Evolutionary conservation across 2,888 invertebrate species (phyloP), one percentile per base, ranked within the genome.

Genomic region (Zygothrica quintamaculata): DNA sequence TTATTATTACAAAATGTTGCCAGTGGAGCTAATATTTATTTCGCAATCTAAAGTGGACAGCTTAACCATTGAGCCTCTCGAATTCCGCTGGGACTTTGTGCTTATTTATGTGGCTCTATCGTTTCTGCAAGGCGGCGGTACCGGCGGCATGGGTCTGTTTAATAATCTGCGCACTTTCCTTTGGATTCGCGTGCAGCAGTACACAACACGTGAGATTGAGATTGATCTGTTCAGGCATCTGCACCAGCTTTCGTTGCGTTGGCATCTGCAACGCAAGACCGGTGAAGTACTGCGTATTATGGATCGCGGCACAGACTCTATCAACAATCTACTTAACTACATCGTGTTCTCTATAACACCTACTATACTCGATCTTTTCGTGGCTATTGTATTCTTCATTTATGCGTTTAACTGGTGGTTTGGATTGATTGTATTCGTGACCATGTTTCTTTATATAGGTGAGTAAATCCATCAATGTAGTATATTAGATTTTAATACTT

Each of bases 101-200:
- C 90, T 97, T 12, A 93, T 96, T 55, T 99, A 97, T 89, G 97
- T 97, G 16, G 92, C 92, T 0, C 94, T 99, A 79, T 97, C 98
- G 91, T 98, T 99, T 90, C 92, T 99, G 6, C 98, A 98, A 93
- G 99, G 99, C 1, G 97, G 98, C 7, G 98, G 98, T 42, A 95
- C 96, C 0, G 97, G 97, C 0, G 94, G 95, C 0, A 97, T 97
- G 95, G 99, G 99, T 0, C 92, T 99, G 47, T 92, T 99, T 43
- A 98, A 98, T 91, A 99, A 98, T 90, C 86, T 98, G 8, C 93
- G 99, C 36, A 95, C 96, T 0, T 97, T 97, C 88, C 92, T 99
- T 1, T 99, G 99, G 99, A 98, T 99, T 80, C 93, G 94, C 82
- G 96, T 99, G 40, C 97, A 98, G 84, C 99, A 99, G 90, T 99